Conservation (phyloP, 2,888 invertebrate genomes). For the Acrobasis consociella region DNA sequence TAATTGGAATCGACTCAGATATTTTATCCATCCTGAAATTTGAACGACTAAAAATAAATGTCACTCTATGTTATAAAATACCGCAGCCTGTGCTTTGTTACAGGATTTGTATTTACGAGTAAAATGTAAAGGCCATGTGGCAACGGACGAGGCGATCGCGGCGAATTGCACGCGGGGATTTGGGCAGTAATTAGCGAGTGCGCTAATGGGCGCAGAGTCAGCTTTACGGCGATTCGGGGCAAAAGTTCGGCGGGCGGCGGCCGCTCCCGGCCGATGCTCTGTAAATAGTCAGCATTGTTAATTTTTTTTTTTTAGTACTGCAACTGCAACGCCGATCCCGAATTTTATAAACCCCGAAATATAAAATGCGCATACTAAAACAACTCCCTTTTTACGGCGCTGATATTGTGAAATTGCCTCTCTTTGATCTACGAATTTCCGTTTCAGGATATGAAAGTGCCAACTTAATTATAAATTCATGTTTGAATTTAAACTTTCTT, state of each 20-base stretch:
- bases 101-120: slow-evolving; percentile 17
- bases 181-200: slow-evolving; percentile 58
- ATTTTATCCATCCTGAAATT: neutral
- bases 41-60: neutral
- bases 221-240: slow-evolving; percentile 45
- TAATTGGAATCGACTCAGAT: neutral
- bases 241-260: slow-evolving; percentile 37
- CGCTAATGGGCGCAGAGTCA: slow-evolving; percentile 60
- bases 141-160: slow-evolving; percentile 15
- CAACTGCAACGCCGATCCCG: slow-evolving; percentile 23
- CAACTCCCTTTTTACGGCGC: slow-evolving; percentile 6
- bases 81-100: neutral
- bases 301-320: slow-evolving; percentile 32
- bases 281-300: slow-evolving; percentile 43
- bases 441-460: slow-evolving; percentile 15
- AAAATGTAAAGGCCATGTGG: neutral
- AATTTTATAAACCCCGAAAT: slow-evolving; percentile 7
- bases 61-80: neutral
- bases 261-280: slow-evolving; percentile 34
- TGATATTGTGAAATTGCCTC: slow-evolving; percentile 15
- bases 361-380: slow-evolving; percentile 16
- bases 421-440: slow-evolving; percentile 17
- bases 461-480: slow-evolving; percentile 19
- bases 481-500: slow-evolving; percentile 14
- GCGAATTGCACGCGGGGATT: slow-evolving; percentile 41